These are phyloP conservation scores for Motacilla alba DNA, from an alignment of 2,113 vertebrate genomes.

Conservation along the genomic window DNA sequence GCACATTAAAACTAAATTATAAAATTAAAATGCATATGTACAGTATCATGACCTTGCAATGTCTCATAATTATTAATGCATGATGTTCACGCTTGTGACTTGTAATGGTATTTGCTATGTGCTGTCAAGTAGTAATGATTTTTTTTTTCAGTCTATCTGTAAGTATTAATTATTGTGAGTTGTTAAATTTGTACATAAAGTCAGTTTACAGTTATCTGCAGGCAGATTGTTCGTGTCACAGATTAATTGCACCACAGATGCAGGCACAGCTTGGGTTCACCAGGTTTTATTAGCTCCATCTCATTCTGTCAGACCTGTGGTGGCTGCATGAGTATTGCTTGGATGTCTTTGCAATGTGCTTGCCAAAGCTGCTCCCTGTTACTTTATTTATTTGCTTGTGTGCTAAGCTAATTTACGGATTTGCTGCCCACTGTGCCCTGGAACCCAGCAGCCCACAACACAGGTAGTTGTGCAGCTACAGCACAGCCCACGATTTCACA, in stretches of 20 bases:
- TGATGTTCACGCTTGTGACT: neutral
- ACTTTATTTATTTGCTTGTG: neutral
- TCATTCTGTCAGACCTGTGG: neutral
- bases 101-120: neutral
- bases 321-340: neutral
- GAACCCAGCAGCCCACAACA: neutral
- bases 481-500: neutral
- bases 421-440: neutral
- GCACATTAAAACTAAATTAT: neutral
- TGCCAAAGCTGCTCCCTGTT: neutral
- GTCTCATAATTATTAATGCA: neutral
- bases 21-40: neutral
- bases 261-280: slow-evolving; percentile 25
- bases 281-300: neutral
- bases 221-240: slow-evolving; percentile 38
- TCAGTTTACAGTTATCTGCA: slow-evolving; percentile 8
- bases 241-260: slow-evolving; percentile 50
- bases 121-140: neutral
- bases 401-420: neutral
- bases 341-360: neutral
- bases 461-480: neutral
- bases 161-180: slow-evolving; percentile 27
- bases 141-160: neutral
- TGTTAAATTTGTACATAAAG: slow-evolving; percentile 8
- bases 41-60: neutral